These are phyloP conservation scores for Rhynchonycteris naso DNA, from an alignment of 2,797 vertebrate genomes.

Conservation along the genomic window DNA sequence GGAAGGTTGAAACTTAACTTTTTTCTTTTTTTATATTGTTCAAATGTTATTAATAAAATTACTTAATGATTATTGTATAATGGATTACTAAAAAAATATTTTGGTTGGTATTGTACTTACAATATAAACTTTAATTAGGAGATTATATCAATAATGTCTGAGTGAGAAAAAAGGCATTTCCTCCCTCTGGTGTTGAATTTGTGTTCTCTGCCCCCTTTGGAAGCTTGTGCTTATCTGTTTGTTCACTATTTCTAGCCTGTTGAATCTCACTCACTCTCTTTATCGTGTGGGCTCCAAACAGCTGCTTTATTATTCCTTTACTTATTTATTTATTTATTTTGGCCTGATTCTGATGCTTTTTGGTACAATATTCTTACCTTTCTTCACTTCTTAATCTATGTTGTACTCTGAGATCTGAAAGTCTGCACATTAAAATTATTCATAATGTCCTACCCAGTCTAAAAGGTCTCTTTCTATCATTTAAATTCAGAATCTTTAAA, in stretches of 20 bases:
- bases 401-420: not conserved
- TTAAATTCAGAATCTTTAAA: not conserved
- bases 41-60: not conserved
- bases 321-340: not conserved
- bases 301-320: not conserved
- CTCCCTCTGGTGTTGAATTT: not conserved
- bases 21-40: not conserved
- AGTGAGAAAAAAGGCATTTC: not conserved
- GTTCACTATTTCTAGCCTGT: not conserved
- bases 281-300: not conserved
- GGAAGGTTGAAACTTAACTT: not conserved
- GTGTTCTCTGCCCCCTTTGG: not conserved
- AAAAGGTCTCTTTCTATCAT: not conserved
- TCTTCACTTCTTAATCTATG: not conserved
- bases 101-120: not conserved
- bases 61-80: not conserved
- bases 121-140: conserved; percentile 1
- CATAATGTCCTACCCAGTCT: not conserved
- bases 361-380: not conserved
- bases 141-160: not conserved
- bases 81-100: not conserved
- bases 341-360: not conserved
- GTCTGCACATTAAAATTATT: not conserved
- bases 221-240: not conserved
- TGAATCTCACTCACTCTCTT: not conserved